Percentiles rank a stretch among this genome's conserved stretches.
These are phyloP conservation scores for Alectura lathami DNA, from an alignment of 2,113 vertebrate species.

Conservation along the genomic window DNA sequence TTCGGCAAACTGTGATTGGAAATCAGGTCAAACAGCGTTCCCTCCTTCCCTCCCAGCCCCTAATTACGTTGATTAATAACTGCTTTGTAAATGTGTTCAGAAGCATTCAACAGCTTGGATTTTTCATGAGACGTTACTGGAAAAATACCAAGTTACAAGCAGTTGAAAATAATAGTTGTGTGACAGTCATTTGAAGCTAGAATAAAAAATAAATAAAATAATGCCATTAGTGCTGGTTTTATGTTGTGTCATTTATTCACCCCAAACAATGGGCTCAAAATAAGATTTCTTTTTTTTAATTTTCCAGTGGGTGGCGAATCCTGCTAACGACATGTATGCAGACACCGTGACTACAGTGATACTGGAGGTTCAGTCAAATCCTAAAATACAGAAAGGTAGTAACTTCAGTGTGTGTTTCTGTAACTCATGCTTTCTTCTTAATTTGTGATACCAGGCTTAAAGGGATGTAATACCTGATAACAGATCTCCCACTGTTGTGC, in stretches of 20 bases:
- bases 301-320: slow-evolving; percentile 92
- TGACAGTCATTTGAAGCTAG: neutral
- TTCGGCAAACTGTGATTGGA: neutral
- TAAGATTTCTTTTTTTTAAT: neutral
- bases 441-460: neutral
- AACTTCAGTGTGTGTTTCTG: neutral
- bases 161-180: neutral
- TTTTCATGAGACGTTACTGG: neutral
- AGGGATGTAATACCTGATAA: neutral
- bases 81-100: neutral
- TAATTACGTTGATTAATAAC: neutral
- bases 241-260: neutral
- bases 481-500: neutral
- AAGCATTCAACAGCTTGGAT: neutral
- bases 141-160: neutral
- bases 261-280: neutral
- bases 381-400: slow-evolving; percentile 91
- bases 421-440: neutral
- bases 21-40: neutral
- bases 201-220: neutral
- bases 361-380: slow-evolving; percentile 96
- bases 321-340: slow-evolving; percentile 97
- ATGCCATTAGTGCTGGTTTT: neutral
- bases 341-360: slow-evolving; percentile 94
- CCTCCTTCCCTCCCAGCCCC: neutral